These are phyloP conservation scores for Pemphigus obesinymphae DNA, from an alignment of 1,140 invertebrate genomes.

Conservation along the genomic window DNA sequence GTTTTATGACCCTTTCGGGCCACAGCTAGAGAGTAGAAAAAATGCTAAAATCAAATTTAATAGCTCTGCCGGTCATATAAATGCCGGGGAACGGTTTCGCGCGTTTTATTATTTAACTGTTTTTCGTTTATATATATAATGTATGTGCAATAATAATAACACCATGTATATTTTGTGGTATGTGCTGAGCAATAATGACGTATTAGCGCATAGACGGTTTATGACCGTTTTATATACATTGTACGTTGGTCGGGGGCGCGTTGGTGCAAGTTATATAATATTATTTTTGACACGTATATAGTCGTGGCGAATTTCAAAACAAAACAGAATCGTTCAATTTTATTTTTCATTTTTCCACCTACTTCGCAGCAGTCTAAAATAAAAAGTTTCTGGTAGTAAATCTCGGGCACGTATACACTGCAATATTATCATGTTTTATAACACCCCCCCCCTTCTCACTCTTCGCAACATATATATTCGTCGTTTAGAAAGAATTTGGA, in stretches of 20 bases:
- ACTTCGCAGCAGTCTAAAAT: background rate
- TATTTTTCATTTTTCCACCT: background rate
- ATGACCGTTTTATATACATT: constrained; percentile 8
- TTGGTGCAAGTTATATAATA: background rate
- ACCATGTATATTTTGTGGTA: background rate
- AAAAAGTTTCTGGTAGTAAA: constrained; percentile 4
- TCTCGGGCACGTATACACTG: no score
- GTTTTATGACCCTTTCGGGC: background rate
- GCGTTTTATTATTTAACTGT: constrained; percentile 38
- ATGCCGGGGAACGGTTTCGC: constrained; percentile 9
- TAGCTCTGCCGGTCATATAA: background rate
- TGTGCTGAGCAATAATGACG: background rate
- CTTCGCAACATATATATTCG: no score
- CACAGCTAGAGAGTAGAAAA: background rate
- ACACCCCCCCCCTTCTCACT: no score
- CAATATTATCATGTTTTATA: no score
- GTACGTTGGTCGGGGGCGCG: background rate
- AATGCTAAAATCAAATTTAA: constrained; percentile 30
- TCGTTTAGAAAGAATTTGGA: no score
- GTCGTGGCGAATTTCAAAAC: background rate
- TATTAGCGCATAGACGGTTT: constrained; percentile 6
- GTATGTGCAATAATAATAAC: constrained; percentile 1
- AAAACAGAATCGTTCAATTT: background rate
- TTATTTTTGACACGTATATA: constrained; percentile 3
- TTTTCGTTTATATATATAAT: constrained; percentile 5